Evolutionary conservation across 2,113 vertebrate species (phyloP).

Genomic region (Thalassoma bifasciatum): DNA sequence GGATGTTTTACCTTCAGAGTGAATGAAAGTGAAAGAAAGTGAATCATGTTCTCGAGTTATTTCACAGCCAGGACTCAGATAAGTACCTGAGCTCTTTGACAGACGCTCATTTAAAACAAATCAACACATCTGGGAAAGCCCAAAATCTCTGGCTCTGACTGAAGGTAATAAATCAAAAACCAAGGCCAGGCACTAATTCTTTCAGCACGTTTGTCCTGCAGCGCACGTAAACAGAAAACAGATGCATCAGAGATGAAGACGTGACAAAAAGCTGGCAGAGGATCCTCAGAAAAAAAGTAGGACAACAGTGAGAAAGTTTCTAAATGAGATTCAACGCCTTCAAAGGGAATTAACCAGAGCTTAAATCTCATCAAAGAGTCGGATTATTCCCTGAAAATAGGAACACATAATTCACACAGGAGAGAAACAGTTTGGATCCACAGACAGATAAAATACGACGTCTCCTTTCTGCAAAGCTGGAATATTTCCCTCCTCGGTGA

Average conservation of each 20-base stretch:
- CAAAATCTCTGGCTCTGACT: background rate
- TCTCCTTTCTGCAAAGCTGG: too few relatives aligned
- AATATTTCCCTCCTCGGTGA: too few relatives aligned
- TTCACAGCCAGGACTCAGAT: background rate
- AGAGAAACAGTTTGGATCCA: background rate
- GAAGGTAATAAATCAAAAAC: background rate
- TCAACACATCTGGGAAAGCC: background rate
- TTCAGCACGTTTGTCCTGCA: slow-evolving; percentile 7
- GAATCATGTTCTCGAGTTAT: background rate
- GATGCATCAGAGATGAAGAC: slow-evolving; percentile 38
- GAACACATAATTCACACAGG: background rate
- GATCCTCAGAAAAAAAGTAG: background rate
- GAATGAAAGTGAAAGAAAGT: too few relatives aligned
- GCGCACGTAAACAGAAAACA: slow-evolving; percentile 20
- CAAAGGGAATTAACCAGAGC: background rate
- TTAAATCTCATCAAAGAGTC: background rate
- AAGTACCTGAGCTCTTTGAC: too few relatives aligned
- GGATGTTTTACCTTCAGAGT: background rate
- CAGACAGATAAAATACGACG: too few relatives aligned
- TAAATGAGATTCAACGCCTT: background rate
- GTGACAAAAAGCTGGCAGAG: background rate
- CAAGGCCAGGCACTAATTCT: background rate
- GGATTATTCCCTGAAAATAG: too few relatives aligned
- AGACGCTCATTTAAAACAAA: background rate
- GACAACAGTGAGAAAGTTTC: background rate